These are phyloP conservation scores for Battus philenor DNA, from an alignment of 1,140 invertebrate genomes.

Conservation along the genomic window DNA sequence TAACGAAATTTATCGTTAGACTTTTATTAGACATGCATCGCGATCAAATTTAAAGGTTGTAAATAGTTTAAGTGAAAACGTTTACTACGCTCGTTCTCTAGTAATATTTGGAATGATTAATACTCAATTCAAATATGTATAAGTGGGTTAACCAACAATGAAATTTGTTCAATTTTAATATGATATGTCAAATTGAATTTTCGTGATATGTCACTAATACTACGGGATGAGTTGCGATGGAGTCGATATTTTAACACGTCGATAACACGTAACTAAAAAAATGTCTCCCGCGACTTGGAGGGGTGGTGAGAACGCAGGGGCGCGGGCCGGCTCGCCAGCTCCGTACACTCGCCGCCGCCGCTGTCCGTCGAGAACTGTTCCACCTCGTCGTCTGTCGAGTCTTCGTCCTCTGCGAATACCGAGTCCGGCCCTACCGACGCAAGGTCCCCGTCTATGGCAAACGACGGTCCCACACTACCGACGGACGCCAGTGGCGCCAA, in stretches of 20 bases:
- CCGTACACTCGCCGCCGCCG: constrained; percentile 75
- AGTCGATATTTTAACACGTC: constrained; percentile 60
- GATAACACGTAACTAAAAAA: constrained; percentile 67
- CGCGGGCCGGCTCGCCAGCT: constrained; percentile 46
- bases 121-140: background rate
- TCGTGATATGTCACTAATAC: constrained; percentile 27
- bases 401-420: constrained; percentile 83
- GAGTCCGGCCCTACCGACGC: constrained; percentile 84
- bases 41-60: constrained; percentile 4
- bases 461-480: constrained; percentile 83
- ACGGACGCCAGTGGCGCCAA: constrained; percentile 86
- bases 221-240: constrained; percentile 21
- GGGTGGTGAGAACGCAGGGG: constrained; percentile 41
- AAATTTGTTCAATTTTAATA: constrained; percentile 16
- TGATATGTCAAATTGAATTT: constrained; percentile 50
- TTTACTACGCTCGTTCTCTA: too few relatives aligned
- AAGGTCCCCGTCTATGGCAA: constrained; percentile 81
- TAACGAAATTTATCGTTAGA: constrained; percentile 14
- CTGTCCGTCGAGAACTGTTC: constrained; percentile 88
- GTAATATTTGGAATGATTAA: too few relatives aligned
- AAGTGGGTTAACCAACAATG: constrained; percentile 3
- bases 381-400: constrained; percentile 88
- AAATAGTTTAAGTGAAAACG: constrained; percentile 8
- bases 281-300: constrained; percentile 62
- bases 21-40: constrained; percentile 4